Base-by-base conservation (phyloP, 2,113 vertebrate genomes). In the Conger conger region DNA sequence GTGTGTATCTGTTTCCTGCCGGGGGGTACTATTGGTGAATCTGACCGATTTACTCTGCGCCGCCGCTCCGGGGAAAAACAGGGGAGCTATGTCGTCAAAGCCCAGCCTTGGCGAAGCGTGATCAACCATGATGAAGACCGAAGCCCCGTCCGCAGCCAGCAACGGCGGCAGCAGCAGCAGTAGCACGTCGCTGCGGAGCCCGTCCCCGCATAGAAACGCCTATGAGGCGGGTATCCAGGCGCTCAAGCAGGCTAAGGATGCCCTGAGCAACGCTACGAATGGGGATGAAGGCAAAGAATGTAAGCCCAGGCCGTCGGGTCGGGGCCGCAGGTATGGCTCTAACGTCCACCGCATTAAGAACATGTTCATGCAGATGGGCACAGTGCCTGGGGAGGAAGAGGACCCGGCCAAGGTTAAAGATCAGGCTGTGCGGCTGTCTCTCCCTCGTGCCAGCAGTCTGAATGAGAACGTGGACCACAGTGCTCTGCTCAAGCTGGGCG, bases 361-460 rank as follows among this genome's bases (percentile, higher is more conserved):
- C 95, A 98, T 99, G 97, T 99, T 99, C 94, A 96, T 99, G 95
- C 98, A 99, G 94, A 98, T 99, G 97, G 96, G 96, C 90, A 97
- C 96, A 30, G 90, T 95, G 3, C 95, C 91, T 60, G 94, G 85
- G 89, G 97, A 94, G 2, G 93, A 85, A 0, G 94, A 92, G 85
- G 93, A 87, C 6, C 94, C 96, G 93, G 94, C 93, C 37, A 94
- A 93, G 90, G 91, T 86, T 87, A 94, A 96, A 85, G 98, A 99
- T 83, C 95, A 94, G 88, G 92, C 96, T 0, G 96, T 97, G 89
- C 96, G 97, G 0, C 94, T 99, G 73, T 97, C 97, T 82, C 94
- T 99, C 86, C 98, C 97, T 83, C 93, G 98, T 85, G 97, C 97
- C 76, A 96, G 98, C 83, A 98, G 97, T 93, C 94, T 98, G 36